Conservation (phyloP, 2,797 vertebrate genomes). For the Characodon lateralis region DNA sequence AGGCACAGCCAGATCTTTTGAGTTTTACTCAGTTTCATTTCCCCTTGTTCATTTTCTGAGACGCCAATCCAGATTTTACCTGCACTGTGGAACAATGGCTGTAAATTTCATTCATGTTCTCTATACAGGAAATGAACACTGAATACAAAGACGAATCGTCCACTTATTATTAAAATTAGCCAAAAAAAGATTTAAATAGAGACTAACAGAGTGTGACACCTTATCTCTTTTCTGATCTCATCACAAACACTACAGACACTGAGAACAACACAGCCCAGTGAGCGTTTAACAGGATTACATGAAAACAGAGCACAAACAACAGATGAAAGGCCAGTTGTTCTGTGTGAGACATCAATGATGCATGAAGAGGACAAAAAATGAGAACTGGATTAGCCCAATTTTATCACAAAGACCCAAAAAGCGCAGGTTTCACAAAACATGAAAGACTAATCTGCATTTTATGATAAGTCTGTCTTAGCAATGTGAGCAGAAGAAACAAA, state of each 20-base stretch:
- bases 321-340: constrained; percentile 14
- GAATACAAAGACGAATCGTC: constrained; percentile 31
- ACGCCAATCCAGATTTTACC: constrained; percentile 48
- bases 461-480: constrained; percentile 6
- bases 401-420: constrained; percentile 13
- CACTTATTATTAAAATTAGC: constrained; percentile 19
- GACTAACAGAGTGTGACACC: constrained; percentile 6
- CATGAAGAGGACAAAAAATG: constrained; percentile 15
- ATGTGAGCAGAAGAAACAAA: not conserved
- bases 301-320: not conserved
- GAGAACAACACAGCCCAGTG: not conserved
- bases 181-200: constrained; percentile 15
- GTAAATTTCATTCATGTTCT: constrained; percentile 47
- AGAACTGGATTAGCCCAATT: not conserved
- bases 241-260: constrained; percentile 5
- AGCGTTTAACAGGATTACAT: not conserved
- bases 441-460: constrained; percentile 12
- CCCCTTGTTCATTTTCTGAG: constrained; percentile 54
- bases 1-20: constrained; percentile 52
- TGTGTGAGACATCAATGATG: constrained; percentile 3
- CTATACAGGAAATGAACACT: constrained; percentile 35
- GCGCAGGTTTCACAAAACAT: constrained; percentile 5
- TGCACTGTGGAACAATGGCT: constrained; percentile 30
- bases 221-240: constrained; percentile 10
- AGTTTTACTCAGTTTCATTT: constrained; percentile 60